A percentile compares a stretch with the other conserved stretches of the same genome.
Conservation (phyloP, 1,140 invertebrate genomes). For the Melitaea cinxia region DNA sequence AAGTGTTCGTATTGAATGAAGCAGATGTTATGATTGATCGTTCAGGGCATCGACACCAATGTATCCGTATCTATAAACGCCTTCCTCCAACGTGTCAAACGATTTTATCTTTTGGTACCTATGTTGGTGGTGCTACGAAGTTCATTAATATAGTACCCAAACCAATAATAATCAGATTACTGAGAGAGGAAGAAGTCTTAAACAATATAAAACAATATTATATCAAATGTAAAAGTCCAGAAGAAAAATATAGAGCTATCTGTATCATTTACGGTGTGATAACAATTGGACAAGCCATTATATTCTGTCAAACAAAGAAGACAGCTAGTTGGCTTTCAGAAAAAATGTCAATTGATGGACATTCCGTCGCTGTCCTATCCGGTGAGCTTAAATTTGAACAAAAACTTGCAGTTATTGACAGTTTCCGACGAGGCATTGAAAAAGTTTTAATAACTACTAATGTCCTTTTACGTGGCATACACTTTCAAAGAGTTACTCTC, state of each 20-base stretch:
- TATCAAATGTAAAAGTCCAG: conserved; percentile 90
- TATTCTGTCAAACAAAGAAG: conserved; percentile 97
- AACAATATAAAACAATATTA: conserved; percentile 99
- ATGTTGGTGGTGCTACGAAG: conserved; percentile 96
- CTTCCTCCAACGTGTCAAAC: conserved; percentile 93
- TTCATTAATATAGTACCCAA: conserved; percentile 98
- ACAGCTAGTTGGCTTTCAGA: conserved; percentile 94
- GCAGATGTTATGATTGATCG: conserved; percentile 99
- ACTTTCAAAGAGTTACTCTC: conserved; percentile 98
- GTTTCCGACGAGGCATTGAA: conserved; percentile 95
- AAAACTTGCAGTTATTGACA: conserved; percentile 94
- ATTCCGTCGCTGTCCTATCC: conserved; percentile 96
- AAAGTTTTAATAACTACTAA: conserved; percentile 99
- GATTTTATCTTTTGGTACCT: conserved; percentile 99
- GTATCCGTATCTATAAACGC: conserved; percentile 95
- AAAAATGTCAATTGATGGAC: conserved; percentile 94
- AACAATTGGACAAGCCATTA: conserved; percentile 98
- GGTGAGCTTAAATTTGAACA: conserved; percentile 96
- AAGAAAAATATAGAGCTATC: conserved; percentile 96
- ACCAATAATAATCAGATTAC: conserved; percentile 93
- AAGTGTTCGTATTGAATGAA: conserved; percentile 98
- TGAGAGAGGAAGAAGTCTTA: conserved; percentile 96
- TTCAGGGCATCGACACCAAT: conserved; percentile 98
- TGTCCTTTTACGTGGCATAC: conserved; percentile 97
- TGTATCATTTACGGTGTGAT: conserved; percentile 98